Evolutionary conservation across 30 jellyfish, hydroid and myxozoan genomes (phyloP), one percentile per base, ranked within the genome.

Genomic region (Pseudorhiza aurosa): DNA sequence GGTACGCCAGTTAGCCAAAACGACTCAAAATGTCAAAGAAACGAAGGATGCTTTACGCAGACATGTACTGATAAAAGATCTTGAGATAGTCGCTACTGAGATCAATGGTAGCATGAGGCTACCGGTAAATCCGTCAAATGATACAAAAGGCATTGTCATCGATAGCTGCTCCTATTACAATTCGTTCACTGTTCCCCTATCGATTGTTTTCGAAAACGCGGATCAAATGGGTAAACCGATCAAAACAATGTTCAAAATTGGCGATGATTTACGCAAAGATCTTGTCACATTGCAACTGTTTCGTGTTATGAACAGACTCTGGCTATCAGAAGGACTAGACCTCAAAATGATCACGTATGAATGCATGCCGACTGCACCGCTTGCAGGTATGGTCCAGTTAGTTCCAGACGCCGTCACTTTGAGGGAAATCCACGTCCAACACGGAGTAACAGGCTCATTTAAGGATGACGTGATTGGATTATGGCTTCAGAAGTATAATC

Each of bases 391-490:
- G 87, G 65, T 94, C 33, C 95, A 94, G 51, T 46, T 94, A 10
- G 89, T 94, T n/a, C 87, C 95, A 8, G 72, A 76, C 33, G 91
- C 96, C 1, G 51, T 93, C 36, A 94, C 99, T 8, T 37, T 94
- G 30, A 85, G 99, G 30, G 99, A 94, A 72, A 94, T 94, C 17
- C 99, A 94, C 74, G 85, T 76, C 19, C 94, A 88, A 68, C 94
- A 81, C 56, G 99, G 99, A 8, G 86, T 94, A 42, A 94, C 99
- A 4, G 99, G 99, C 26, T 87, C 99, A 11, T 94, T 94, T 55
- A 94, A 94, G 59, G 97, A 94, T 31, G 96, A 94, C 40, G 94
- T 95, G 44, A 71, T 94, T 31, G 76, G 78, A 29, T 47, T 87
- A 19, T 94, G 99, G 99, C 85, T 94, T 76, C 97, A 94, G 77